Conservation (phyloP, 1,140 invertebrate species). For the Saccostrea echinata region DNA sequence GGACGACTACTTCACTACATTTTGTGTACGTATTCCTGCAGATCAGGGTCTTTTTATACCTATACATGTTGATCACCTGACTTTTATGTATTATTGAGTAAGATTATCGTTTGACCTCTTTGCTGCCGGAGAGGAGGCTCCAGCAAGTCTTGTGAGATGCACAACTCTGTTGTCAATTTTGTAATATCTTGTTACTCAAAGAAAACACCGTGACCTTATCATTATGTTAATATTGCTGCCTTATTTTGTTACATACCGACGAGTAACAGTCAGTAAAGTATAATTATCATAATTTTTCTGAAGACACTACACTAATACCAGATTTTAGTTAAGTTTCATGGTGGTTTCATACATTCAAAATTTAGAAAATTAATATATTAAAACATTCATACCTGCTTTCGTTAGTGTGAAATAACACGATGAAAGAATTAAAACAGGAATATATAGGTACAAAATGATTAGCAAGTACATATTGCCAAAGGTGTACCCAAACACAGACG, state of each 20-base stretch:
- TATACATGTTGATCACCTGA: not conserved
- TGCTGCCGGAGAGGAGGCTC: not conserved
- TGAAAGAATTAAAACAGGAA: not conserved
- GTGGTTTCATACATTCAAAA: not conserved
- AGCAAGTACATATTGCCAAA: slow-evolving; percentile 7
- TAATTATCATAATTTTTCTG: not conserved
- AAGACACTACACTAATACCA: not conserved
- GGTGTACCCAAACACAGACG: not conserved
- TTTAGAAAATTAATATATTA: too few species aligned
- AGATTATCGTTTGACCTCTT: not conserved
- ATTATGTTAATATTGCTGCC: too few species aligned
- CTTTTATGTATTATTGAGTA: not conserved
- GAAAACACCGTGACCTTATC: not conserved
- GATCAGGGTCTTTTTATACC: not conserved
- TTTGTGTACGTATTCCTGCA: not conserved
- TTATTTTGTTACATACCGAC: not conserved
- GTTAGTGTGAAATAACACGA: not conserved
- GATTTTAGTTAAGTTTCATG: too few species aligned
- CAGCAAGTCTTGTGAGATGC: not conserved
- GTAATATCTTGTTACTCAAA: not conserved
- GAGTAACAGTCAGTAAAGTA: not conserved
- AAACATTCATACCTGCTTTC: not conserved
- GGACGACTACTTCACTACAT: not conserved
- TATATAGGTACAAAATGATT: not conserved
- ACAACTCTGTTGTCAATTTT: not conserved